phyloP scores from a whole-genome alignment of 2,797 vertebrate genomes.

The Schizopygopsis pylzovi region DNA sequence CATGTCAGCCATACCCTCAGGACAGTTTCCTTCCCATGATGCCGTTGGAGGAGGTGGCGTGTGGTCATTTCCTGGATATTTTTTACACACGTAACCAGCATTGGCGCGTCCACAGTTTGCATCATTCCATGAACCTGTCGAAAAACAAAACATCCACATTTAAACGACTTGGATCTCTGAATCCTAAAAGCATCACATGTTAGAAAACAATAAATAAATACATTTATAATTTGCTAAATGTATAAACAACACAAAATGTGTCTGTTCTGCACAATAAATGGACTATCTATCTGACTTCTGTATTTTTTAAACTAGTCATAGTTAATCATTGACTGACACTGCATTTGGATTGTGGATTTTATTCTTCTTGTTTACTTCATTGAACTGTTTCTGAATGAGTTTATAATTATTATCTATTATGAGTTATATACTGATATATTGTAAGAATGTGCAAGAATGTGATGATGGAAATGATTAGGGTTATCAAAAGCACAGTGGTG shows the following conservation, averaged over 20 bases:
- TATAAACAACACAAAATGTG: not conserved
- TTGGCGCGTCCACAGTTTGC: constrained; percentile 77
- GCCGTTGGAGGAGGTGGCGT: constrained; percentile 77
- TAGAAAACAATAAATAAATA: not conserved
- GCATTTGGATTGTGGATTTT: not conserved
- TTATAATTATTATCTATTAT: not conserved
- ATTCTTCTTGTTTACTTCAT: not conserved
- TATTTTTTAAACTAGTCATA: not conserved
- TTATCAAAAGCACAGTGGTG: not conserved
- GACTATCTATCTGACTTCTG: not conserved
- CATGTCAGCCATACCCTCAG: constrained; percentile 67
- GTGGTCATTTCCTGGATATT: constrained; percentile 72
- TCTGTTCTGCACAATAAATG: not conserved
- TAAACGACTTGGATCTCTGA: not conserved
- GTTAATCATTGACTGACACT: not conserved
- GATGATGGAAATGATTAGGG: not conserved
- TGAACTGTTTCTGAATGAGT: not conserved
- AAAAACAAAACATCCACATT: not conserved
- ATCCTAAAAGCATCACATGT: not conserved
- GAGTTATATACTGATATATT: not conserved
- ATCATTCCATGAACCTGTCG: constrained; percentile 81
- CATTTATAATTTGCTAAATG: not conserved
- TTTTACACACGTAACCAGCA: constrained; percentile 83
- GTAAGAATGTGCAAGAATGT: not conserved
- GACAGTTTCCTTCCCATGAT: constrained; percentile 82